phyloP scores from a whole-genome alignment of 1,140 invertebrate genomes.

The Cherax quadricarinatus region DNA sequence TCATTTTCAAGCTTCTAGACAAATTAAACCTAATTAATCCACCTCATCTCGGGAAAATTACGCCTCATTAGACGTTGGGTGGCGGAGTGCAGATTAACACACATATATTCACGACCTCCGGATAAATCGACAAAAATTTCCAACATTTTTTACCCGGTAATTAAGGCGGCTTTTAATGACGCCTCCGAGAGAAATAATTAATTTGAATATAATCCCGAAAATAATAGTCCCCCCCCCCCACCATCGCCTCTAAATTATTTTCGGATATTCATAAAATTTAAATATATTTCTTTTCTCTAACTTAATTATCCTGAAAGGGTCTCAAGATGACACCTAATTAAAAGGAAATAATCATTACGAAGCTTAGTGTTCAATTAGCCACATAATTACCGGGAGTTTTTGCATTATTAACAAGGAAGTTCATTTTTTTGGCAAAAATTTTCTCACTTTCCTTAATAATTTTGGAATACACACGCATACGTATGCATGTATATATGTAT shows the following conservation, averaged over 20 bases:
- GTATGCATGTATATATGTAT: background rate
- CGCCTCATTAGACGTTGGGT: conserved; percentile 51
- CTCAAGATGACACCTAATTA: conserved; percentile 52
- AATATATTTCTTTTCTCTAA: conserved; percentile 20
- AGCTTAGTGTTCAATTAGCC: conserved; percentile 36
- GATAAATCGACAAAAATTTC: conserved; percentile 42
- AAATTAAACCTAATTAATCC: conserved; percentile 71
- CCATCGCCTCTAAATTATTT: conserved; percentile 37
- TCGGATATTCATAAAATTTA: conserved; percentile 47
- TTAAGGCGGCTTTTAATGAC: conserved; percentile 55
- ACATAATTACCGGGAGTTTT: background rate
- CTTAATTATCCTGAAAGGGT: conserved; percentile 56
- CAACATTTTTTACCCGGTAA: conserved; percentile 28
- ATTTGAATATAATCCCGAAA: conserved; percentile 46
- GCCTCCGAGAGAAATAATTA: conserved; percentile 37
- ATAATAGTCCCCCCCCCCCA: background rate
- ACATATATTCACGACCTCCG: conserved; percentile 26
- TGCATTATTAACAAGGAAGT: background rate
- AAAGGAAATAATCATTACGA: conserved; percentile 56
- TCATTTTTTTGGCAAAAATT: background rate
- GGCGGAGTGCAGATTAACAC: conserved; percentile 58
- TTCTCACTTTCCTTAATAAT: background rate
- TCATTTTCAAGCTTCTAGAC: conserved; percentile 68
- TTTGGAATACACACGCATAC: background rate
- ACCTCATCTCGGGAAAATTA: conserved; percentile 63